Conservation (phyloP, 1,140 invertebrate genomes). For the Hydropsyche tenuis region DNA sequence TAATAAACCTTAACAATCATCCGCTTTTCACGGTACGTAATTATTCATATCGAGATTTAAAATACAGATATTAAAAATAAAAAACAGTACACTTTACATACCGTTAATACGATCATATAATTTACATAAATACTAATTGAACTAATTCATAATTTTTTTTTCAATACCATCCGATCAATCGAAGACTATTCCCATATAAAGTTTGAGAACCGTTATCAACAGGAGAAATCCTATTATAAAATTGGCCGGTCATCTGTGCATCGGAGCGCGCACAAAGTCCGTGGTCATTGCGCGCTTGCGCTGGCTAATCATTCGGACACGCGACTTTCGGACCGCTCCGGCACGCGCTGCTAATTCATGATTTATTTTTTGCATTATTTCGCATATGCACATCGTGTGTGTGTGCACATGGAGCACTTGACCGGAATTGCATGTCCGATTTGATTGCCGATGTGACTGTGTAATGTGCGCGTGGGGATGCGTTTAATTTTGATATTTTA, state of each 20-base stretch:
- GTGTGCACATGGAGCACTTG: conserved; percentile 47
- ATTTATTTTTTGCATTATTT: conserved; percentile 58
- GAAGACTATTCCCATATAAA: neutral
- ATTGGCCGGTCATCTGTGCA: conserved; percentile 64
- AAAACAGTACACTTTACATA: too few relatives aligned
- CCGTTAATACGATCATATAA: neutral
- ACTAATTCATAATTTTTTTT: neutral
- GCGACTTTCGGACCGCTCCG: conserved; percentile 34
- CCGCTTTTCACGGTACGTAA: too few relatives aligned
- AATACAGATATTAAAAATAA: too few relatives aligned
- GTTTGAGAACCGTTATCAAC: conserved; percentile 36
- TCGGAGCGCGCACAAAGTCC: conserved; percentile 43
- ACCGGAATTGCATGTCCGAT: conserved; percentile 23
- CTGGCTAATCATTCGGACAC: conserved; percentile 11
- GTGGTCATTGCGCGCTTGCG: conserved; percentile 7
- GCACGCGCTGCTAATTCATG: conserved; percentile 48
- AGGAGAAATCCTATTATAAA: conserved; percentile 59
- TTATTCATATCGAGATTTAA: too few relatives aligned
- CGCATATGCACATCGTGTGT: too few relatives aligned
- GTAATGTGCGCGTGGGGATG: neutral
- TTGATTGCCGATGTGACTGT: conserved; percentile 11
- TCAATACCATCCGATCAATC: too few relatives aligned
- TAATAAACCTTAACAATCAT: too few relatives aligned
- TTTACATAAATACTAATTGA: neutral
- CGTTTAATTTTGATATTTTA: too few relatives aligned